Evolutionary conservation across 1,140 invertebrate species (phyloP).

Genomic region (Andricus grossulariae): DNA sequence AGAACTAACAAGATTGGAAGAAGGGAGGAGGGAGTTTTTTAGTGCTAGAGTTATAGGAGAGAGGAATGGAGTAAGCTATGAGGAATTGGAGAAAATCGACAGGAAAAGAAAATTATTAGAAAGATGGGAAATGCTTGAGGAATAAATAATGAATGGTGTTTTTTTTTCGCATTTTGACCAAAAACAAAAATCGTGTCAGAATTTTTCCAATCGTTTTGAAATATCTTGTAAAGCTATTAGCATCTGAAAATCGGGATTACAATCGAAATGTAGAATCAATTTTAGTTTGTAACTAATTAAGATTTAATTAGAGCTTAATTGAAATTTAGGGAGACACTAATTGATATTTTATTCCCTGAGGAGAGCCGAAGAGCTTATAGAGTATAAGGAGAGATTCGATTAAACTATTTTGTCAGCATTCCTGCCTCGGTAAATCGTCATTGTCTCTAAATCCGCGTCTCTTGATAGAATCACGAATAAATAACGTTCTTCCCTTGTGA

Average conservation of each 20-base stretch:
- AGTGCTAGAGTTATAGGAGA: too few relatives aligned
- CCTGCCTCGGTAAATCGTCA: conserved; percentile 24
- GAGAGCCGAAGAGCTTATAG: neutral
- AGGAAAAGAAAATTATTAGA: too few relatives aligned
- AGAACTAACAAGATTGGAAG: too few relatives aligned
- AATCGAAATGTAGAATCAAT: neutral
- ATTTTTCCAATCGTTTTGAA: too few relatives aligned
- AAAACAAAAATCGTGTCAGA: too few relatives aligned
- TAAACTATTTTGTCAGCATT: conserved; percentile 12
- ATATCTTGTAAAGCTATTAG: neutral
- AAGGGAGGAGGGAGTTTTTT: too few relatives aligned
- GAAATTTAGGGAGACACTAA: neutral
- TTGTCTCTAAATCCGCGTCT: conserved; percentile 21
- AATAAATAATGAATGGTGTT: too few relatives aligned
- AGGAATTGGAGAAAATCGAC: too few relatives aligned
- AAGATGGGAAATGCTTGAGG: too few relatives aligned
- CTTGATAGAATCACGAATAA: conserved; percentile 18
- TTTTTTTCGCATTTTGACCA: too few relatives aligned
- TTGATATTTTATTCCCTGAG: conserved; percentile 1
- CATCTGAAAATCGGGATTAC: neutral
- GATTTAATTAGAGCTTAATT: neutral
- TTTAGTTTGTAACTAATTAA: neutral
- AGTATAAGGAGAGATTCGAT: conserved; percentile 14
- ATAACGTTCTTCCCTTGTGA: conserved; percentile 9
- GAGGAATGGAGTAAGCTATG: too few relatives aligned